These are phyloP conservation scores for Drosophila sp. DNA, from an alignment of 1,140 invertebrate genomes.

Conservation along the genomic window DNA sequence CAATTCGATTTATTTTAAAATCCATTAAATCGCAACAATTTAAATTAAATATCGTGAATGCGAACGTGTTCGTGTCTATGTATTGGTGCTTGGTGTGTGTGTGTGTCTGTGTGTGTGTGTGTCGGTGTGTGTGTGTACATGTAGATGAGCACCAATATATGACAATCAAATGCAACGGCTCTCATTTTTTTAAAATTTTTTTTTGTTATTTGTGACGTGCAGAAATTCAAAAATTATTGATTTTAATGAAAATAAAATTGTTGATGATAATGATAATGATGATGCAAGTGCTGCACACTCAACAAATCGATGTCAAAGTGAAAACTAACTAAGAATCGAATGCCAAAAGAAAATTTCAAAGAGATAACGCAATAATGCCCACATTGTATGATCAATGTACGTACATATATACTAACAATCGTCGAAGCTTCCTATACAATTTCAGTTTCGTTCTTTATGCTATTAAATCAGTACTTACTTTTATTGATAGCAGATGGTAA, in stretches of 20 bases:
- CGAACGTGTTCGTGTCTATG: conserved; percentile 31
- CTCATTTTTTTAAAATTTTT: conserved; percentile 46
- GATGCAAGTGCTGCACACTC: conserved; percentile 16
- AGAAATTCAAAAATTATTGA: conserved; percentile 10
- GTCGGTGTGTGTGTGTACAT: conserved; percentile 16
- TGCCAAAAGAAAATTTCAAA: not conserved
- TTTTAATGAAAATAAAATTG: conserved; percentile 29
- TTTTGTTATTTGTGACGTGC: conserved; percentile 39
- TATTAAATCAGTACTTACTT: conserved; percentile 22
- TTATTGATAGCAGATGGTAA: conserved; percentile 30
- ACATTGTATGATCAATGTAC: not conserved
- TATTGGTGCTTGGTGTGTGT: conserved; percentile 23
- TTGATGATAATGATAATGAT: conserved; percentile 23
- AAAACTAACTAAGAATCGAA: conserved; percentile 43
- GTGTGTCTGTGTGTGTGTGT: conserved; percentile 16
- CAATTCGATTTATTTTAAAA: conserved; percentile 25
- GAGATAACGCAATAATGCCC: conserved; percentile 3
- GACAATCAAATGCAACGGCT: not conserved
- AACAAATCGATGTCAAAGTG: conserved; percentile 40
- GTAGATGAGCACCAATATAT: conserved; percentile 4
- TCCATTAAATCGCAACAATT: conserved; percentile 45
- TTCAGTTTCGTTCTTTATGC: conserved; percentile 24
- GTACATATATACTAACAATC: not conserved
- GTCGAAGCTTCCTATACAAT: conserved; percentile 34
- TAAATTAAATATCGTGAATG: conserved; percentile 36